These are phyloP conservation scores for Centropus unirufus DNA, from an alignment of 2,113 vertebrate species.

Conservation along the genomic window DNA sequence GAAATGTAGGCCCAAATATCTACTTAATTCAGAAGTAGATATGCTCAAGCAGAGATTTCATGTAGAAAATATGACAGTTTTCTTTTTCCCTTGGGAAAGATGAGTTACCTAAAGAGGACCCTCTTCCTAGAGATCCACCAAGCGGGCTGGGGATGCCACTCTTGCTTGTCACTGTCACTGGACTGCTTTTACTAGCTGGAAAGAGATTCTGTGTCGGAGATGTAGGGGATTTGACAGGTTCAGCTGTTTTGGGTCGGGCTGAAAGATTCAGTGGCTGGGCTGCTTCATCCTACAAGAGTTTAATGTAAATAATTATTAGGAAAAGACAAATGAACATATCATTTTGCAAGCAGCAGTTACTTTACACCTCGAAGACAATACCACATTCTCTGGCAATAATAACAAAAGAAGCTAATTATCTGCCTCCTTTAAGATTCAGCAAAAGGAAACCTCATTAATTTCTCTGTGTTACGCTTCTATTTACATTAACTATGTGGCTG, in stretches of 20 bases:
- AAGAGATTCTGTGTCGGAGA: constrained; percentile 95
- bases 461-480: constrained; percentile 84
- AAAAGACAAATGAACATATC: constrained; percentile 83
- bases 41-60: neutral
- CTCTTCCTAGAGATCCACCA: constrained; percentile 84
- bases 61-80: neutral
- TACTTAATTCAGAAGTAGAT: neutral
- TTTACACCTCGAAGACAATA: constrained; percentile 85
- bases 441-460: constrained; percentile 85
- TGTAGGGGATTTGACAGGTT: constrained; percentile 91
- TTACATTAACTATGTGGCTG: constrained; percentile 90
- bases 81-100: neutral
- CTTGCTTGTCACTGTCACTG: constrained; percentile 85
- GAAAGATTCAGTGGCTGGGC: constrained; percentile 98
- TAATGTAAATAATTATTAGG: constrained; percentile 78
- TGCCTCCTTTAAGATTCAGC: constrained; percentile 80
- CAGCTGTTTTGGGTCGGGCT: constrained; percentile 93
- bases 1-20: neutral
- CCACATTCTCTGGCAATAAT: constrained; percentile 78
- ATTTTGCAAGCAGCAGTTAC: constrained; percentile 76
- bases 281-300: constrained; percentile 91
- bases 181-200: constrained; percentile 91
- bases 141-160: constrained; percentile 92
- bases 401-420: constrained; percentile 88
- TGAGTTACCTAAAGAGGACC: constrained; percentile 92